Evolutionary conservation across 2,797 vertebrate species (phyloP), one percentile per base, ranked within the genome.

Genomic region (Melopsittacus undulatus): DNA sequence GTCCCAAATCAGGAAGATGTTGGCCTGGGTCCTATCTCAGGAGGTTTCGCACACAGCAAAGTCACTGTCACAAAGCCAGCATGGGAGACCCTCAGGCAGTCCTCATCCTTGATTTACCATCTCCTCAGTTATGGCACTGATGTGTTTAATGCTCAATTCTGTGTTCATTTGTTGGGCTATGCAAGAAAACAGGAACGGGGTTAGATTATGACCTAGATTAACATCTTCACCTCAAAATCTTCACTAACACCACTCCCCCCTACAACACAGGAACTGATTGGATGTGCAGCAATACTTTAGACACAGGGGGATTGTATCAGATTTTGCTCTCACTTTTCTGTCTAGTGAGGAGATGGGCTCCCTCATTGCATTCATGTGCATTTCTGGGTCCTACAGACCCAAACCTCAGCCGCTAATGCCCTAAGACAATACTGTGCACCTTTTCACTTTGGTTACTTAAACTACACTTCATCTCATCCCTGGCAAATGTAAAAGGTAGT

Each of bases 381-480:
- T 51, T 73, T 75, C 75, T 32, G 17, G n/a, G 59, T 77, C 36
- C 57, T 38, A 5, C 45, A 74, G 64, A 79, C 48, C 51, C 45
- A 29, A 80, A 52, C 56, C 40, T 75, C 68, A 68, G 72, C 79
- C 57, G n/a, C 59, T 87, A 45, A 78, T 27, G 62, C 42, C 18
- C 88, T 56, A 24, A 62, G 75, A 42, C 68, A 46, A 10, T 1
- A 7, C 10, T 69, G 62, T 54, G 40, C 27, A 56, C 57, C 38
- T 94, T 89, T 87, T 67, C 85, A 75, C 70, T 89, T 90, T 54
- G 62, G 56, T 88, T 88, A 73, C 86, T 96, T 70, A 81, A 64
- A 72, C 32, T 57, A 66, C 94, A 90, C 89, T 83, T 77, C 85
- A 80, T 85, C 76, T 88, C 79, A 32, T 87, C 57, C 40, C 75